Conservation (phyloP, 1,140 invertebrate genomes). For the Drosophila varians region DNA sequence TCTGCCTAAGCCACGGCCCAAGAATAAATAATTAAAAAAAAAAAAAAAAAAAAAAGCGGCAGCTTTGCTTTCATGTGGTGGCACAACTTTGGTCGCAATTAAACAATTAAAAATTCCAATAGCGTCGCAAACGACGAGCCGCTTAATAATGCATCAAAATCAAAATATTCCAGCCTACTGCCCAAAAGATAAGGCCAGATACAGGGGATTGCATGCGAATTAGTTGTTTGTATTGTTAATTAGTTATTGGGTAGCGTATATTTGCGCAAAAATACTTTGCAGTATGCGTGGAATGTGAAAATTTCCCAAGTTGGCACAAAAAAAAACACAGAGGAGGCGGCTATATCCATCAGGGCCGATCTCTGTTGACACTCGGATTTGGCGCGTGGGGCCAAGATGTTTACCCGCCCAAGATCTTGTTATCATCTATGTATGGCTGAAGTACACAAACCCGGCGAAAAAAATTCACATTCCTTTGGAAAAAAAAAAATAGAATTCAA, state of each 20-base stretch:
- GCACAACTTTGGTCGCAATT: constrained; percentile 60
- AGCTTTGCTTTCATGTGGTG: constrained; percentile 53
- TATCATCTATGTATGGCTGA: constrained; percentile 34
- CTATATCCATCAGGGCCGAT: constrained; percentile 21
- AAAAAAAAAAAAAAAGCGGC: constrained; percentile 56
- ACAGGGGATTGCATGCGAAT: constrained; percentile 21
- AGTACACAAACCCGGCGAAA: constrained; percentile 24
- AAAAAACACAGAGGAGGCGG: constrained; percentile 10
- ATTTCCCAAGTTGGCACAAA: constrained; percentile 58
- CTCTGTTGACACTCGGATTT: constrained; percentile 67
- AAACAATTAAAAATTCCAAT: constrained; percentile 76
- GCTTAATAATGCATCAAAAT: constrained; percentile 75
- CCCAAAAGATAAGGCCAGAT: too few species aligned
- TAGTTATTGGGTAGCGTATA: constrained; percentile 53
- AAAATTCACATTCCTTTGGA: constrained; percentile 66
- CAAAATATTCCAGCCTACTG: constrained; percentile 29
- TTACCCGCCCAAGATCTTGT: constrained; percentile 63
- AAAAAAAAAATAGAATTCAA: constrained; percentile 46
- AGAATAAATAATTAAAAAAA: too few species aligned
- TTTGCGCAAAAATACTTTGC: constrained; percentile 55
- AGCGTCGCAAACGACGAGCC: constrained; percentile 42
- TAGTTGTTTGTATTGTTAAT: constrained; percentile 62
- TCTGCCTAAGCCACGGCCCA: constrained; percentile 37
- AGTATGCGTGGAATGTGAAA: constrained; percentile 68
- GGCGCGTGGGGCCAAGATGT: constrained; percentile 60